Percentiles rank a stretch among this genome's conserved stretches.
These are phyloP conservation scores for Callocephalon fimbriatum DNA, from an alignment of 2,113 vertebrate genomes.

Conservation along the genomic window DNA sequence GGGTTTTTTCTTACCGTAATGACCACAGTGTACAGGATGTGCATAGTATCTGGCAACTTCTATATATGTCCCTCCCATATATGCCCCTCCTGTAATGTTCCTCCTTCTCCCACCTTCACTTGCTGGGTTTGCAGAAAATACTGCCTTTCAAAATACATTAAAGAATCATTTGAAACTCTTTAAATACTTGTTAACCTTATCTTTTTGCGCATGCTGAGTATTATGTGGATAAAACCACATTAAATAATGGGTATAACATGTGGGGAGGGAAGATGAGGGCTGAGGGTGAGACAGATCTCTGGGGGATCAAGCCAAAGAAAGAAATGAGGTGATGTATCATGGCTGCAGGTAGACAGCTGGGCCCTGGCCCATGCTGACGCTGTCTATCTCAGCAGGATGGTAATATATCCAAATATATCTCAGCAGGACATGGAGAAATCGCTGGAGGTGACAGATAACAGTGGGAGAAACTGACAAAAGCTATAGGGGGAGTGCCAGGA, in stretches of 20 bases:
- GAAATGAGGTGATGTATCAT: background rate
- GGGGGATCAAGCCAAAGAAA: background rate
- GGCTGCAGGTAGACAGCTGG: background rate
- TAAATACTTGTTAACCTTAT: background rate
- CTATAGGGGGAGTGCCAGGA: background rate
- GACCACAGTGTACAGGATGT: background rate
- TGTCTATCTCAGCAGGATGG: background rate
- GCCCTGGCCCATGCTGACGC: fast-evolving
- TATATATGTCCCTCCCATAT: background rate
- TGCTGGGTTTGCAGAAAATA: background rate
- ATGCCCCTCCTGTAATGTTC: too few species aligned
- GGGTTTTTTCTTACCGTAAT: background rate
- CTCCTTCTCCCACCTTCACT: background rate
- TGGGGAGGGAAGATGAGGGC: background rate
- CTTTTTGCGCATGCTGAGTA: background rate
- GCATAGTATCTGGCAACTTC: background rate
- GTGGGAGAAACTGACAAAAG: background rate
- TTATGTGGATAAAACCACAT: background rate
- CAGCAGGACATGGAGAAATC: background rate
- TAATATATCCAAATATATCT: background rate
- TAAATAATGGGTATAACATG: background rate
- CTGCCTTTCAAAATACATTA: background rate
- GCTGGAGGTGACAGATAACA: background rate
- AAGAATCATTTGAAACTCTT: background rate
- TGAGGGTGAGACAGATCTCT: background rate